Evolutionary conservation across 2,113 vertebrate genomes (phyloP), one percentile per base, ranked within the genome.

Genomic region (Phylloscopus trochiloides): DNA sequence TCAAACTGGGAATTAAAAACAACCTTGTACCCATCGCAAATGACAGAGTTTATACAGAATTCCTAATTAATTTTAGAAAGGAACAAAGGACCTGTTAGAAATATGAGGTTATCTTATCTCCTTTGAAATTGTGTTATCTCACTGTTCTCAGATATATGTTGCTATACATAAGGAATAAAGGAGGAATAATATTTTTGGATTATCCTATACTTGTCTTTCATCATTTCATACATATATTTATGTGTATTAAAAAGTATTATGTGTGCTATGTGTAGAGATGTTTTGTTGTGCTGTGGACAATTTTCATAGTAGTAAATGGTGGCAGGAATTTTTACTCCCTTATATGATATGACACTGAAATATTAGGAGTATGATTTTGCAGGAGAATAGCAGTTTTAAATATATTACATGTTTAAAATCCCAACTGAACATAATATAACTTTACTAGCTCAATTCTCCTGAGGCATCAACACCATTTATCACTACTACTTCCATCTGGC

Each of bases 401-500:
- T 95, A 92, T 96, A 97, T 92, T 87, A 88, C 79, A 84, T 93
- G 92, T 91, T 98, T 97, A 96, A 98, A 97, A 97, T 95, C 95
- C 95, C 93, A 96, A n/a, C 91, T 96, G 97, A 98, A 97, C 97
- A 96, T 94, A 97, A 97, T 97, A 95, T 96, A 97, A 97, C 96
- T 98, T 98, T 98, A 97, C 88, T 95, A 97, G 91, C 94, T 96
- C 95, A 34, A 98, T 97, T 96, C 96, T 98, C 97, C 97, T 93
- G 91, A 95, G 97, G 96, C 96, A 91, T 97, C 96, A 97, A 97
- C 97, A 97, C 92, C 96, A 95, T 98, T 98, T 96, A 97, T 98
- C 97, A 97, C 57, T 96, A 88, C 86, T 79, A n/a, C 92, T 97
- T 96, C 97, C 97, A 97, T 98, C 97, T 98, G 97, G 96, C 77